Evolutionary conservation across 2,113 vertebrate species (phyloP), one percentile per base, ranked within the genome.

Genomic region (Camelus bactrianus): DNA sequence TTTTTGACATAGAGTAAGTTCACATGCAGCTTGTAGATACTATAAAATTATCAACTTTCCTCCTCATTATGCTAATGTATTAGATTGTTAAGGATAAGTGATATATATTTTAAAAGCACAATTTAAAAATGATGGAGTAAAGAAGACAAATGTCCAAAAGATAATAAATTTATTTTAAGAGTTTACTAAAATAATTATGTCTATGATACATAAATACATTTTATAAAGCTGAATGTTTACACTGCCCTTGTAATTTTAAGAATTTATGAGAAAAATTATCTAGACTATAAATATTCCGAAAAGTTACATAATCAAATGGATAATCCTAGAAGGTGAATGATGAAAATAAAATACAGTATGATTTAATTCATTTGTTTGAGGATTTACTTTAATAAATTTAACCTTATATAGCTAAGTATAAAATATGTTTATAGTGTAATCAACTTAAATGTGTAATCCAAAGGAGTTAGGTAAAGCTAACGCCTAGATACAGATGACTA

Each of bases 151-250:
- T 73, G 9, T 76, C n/a, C 13, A 82, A 69, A 38, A 24, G 8
- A 87, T 30, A 97, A 93, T 65, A 17, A 89, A 94, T 16, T 93
- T 60, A 77, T 65, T 95, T 92, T 10, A 62, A 32, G 15, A 79
- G 8, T 87, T 80, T 91, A 76, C 72, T 69, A 58, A 94, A 83
- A 82, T 10, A 67, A 20, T 24, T 80, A 9, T 50, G 17, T 89
- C n/a, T 93, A 77, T 3, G 80, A 30, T 58, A 64, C 32, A 72
- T 76, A 92, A 93, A 69, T 32, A 35, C 5, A 87, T 64, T 58
- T 77, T 76, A 79, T 15, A 72, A 84, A 86, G 17, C 1, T 46
- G 4, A 19, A 35, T 77, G 32, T 50, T 95, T 86, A 92, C 87
- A 54, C 16, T n/a, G 6, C 19, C 17, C 50, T 91, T 75, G 15